phyloP scores from a whole-genome alignment of 2,797 vertebrate species.

The Linurgus olivaceus region DNA sequence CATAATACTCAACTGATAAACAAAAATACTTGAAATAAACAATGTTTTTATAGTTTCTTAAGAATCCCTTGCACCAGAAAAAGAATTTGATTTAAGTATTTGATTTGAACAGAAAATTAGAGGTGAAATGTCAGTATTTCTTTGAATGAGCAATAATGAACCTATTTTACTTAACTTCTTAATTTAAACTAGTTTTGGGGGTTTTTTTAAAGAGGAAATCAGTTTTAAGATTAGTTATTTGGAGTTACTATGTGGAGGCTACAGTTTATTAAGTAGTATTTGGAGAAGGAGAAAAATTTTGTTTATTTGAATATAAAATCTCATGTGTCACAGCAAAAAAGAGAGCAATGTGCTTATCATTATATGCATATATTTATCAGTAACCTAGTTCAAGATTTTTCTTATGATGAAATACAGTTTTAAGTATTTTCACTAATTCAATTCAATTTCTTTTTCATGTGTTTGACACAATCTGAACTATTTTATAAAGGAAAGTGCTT shows the following conservation, averaged over 20 bases:
- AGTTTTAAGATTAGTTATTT: not conserved
- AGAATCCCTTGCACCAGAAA: not conserved
- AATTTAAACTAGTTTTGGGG: not conserved
- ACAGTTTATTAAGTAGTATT: not conserved
- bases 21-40: not conserved
- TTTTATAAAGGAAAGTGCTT: constrained; percentile 18
- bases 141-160: not conserved
- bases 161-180: not conserved
- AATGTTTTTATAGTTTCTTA: not conserved
- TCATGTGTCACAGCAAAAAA: not conserved
- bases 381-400: not conserved
- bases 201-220: not conserved
- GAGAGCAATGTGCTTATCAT: not conserved
- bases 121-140: not conserved
- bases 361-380: not conserved
- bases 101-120: not conserved
- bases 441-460: not conserved
- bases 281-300: not conserved
- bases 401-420: not conserved
- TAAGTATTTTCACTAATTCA: not conserved
- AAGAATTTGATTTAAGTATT: not conserved
- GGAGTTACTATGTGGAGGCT: not conserved
- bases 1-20: not conserved
- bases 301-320: not conserved
- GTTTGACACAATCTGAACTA: not conserved